Base-by-base conservation (phyloP, 2,888 invertebrate species). In the Amblyteles armatorius region DNA sequence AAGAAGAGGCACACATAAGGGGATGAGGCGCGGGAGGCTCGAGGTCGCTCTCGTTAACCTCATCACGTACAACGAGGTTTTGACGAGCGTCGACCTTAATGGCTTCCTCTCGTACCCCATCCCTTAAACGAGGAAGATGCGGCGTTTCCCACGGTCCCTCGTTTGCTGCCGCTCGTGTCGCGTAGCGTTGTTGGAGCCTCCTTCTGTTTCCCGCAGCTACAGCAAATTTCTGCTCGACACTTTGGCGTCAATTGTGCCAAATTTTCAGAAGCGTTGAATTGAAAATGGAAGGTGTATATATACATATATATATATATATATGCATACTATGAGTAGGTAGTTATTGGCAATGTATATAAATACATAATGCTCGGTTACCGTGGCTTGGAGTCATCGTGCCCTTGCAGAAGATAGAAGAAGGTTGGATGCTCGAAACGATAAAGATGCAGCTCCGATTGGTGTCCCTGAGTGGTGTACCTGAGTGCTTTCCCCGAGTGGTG, bases 61-160 rank as follows among this genome's bases (percentile, higher is more conserved):
- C 78, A 81, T 86, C 86, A 81, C 85, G 74, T 78, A 78, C 82
- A 84, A 80, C 76, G 82, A 82, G 83, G 65, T 85, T 86, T 85
- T 83, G 85, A 86, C 83, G 83, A 80, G 82, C 79, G 82, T 74
- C 79, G 67, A 83, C 83, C 82, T 85, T 85, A 81, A 86, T 85
- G 85, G 57, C 57, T 13, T 40, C 55, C 68, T 60, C 69, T 69
- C 7, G 29, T 36, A 6, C 65, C n/a, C 44, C 50, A 44, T 29
- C 13, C 65, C 65, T 77, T 60, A 36, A 81, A 69, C 36, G 81
- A 79, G 57, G 74, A 74, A 73, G 68, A 67, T 11, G 26, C 48
- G 3, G 55, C 33, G 29, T 33, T 65, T 40, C 26, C 48, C n/a
- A 40, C 40, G 19, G 60, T 5, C 26, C 60, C 74, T 50, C 78